Evolutionary conservation across 2,113 vertebrate genomes (phyloP).

Genomic region (Albula goreensis): DNA sequence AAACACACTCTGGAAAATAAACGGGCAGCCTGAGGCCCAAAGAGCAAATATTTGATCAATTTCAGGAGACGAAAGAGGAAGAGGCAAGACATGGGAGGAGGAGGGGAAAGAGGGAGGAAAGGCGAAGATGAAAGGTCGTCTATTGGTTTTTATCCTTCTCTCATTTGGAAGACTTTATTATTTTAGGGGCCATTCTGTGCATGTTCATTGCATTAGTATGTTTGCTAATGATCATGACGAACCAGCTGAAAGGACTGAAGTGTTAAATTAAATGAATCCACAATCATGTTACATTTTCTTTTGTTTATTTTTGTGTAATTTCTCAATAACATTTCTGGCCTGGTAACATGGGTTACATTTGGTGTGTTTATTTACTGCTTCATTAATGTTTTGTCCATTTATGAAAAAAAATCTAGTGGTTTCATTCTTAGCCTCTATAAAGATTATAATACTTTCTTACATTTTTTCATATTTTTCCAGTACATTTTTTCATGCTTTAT

Average conservation of each 20-base stretch:
- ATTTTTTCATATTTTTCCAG: too few species aligned
- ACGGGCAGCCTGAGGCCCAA: neutral
- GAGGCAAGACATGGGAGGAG: neutral
- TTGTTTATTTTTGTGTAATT: neutral
- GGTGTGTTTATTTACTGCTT: neutral
- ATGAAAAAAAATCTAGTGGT: too few species aligned
- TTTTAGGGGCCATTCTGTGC: neutral
- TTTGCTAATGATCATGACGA: neutral
- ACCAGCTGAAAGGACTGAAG: neutral
- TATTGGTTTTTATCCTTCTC: neutral
- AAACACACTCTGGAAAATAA: neutral
- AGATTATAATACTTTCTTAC: too few species aligned
- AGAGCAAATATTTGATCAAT: conserved; percentile 9
- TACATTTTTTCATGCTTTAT: too few species aligned
- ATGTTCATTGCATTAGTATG: neutral
- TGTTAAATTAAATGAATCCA: neutral
- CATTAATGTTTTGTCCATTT: too few species aligned
- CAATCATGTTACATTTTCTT: neutral
- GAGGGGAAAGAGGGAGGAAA: neutral
- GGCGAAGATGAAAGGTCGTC: neutral
- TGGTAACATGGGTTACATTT: neutral
- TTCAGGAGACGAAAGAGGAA: neutral
- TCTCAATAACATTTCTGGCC: neutral
- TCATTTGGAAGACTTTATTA: neutral
- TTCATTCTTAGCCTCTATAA: too few species aligned